Evolutionary conservation across 2,113 vertebrate species (phyloP).

Genomic region (Mionectes macconnelli): DNA sequence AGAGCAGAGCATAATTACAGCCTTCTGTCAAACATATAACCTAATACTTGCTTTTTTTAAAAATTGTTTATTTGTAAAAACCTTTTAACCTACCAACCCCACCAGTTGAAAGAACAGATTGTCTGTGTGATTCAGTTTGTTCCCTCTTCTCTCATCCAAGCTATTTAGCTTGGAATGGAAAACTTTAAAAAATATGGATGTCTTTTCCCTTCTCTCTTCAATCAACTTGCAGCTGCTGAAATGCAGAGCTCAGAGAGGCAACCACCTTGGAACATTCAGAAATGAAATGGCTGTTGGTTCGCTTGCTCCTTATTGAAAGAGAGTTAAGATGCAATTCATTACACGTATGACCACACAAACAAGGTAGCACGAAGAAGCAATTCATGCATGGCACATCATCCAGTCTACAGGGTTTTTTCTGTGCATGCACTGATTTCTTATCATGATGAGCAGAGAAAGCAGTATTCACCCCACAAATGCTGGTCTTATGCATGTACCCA

Average conservation of each 20-base stretch:
- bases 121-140: constrained; percentile 6
- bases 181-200: background rate
- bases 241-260: background rate
- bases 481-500: accelerated
- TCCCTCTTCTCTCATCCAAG: background rate
- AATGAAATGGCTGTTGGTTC: background rate
- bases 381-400: background rate
- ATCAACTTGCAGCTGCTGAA: background rate
- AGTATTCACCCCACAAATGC: background rate
- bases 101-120: constrained; percentile 28
- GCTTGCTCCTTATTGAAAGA: background rate
- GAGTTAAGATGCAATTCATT: background rate
- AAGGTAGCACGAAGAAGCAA: background rate
- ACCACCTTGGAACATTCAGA: background rate
- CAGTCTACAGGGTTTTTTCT: background rate
- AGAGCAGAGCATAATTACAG: constrained; percentile 3
- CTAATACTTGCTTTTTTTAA: background rate
- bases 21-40: constrained; percentile 20
- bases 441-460: background rate
- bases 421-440: background rate
- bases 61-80: constrained; percentile 33
- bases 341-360: background rate
- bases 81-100: background rate
- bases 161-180: constrained; percentile 13
- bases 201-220: background rate